These are phyloP conservation scores for Phymanthus crucifer DNA, from an alignment of 92 coral and sea anemone species.

Conservation along the genomic window DNA sequence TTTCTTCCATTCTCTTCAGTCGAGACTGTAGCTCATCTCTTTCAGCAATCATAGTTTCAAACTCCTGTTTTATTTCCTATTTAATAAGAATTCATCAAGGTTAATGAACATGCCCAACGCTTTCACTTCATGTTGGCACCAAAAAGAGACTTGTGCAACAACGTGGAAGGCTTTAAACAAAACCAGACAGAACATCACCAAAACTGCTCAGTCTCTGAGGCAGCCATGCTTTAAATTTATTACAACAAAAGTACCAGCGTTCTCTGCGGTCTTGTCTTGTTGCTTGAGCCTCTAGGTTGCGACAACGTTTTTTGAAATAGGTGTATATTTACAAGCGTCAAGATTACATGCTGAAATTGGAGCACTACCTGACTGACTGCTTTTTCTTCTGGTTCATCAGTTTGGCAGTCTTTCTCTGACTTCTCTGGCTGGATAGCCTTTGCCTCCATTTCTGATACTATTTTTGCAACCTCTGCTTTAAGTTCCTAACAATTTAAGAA, in stretches of 20 bases:
- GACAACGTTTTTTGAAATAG: no score
- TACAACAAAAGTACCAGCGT: no score
- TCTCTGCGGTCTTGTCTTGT: no score
- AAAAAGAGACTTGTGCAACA: no score
- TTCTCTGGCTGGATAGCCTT: neutral
- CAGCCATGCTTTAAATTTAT: no score
- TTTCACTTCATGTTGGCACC: neutral
- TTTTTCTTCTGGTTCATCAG: conserved; percentile 9
- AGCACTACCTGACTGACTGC: neutral
- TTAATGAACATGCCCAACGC: neutral
- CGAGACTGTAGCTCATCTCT: conserved; percentile 48
- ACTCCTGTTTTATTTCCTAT: conserved; percentile 12
- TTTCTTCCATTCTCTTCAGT: conserved; percentile 34
- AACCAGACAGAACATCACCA: no score
- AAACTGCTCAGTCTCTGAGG: no score
- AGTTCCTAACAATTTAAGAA: conserved; percentile 20
- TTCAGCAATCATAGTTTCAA: conserved; percentile 38
- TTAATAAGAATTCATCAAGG: neutral
- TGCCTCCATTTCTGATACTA: neutral
- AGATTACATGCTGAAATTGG: neutral
- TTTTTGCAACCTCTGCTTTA: conserved; percentile 31
- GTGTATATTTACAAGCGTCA: no score
- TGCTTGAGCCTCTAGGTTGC: no score
- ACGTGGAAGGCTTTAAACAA: no score
- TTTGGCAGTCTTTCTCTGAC: conserved; percentile 21